phyloP scores from a whole-genome alignment of 2,888 invertebrate species.

The Amphipoea lucens region DNA sequence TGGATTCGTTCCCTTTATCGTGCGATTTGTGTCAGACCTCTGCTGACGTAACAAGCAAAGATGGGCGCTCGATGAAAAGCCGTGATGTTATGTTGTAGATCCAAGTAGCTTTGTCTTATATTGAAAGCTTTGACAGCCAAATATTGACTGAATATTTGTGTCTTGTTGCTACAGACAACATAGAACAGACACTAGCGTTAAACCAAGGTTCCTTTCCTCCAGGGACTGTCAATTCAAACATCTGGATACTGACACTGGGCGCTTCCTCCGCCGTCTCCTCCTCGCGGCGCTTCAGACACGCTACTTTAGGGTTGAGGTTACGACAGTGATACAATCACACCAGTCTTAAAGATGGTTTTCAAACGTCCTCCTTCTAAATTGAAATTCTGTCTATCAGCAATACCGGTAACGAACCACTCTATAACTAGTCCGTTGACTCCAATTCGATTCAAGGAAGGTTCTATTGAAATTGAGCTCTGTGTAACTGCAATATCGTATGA shows the following conservation, averaged over 20 bases:
- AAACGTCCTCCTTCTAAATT: conserved; percentile 16
- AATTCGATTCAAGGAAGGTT: conserved; percentile 37
- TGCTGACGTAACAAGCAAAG: conserved; percentile 37
- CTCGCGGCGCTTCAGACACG: conserved; percentile 98
- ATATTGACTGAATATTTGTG: conserved; percentile 9
- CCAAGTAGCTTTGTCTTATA: conserved; percentile 5
- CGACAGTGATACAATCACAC: conserved; percentile 80
- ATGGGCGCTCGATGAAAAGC: conserved; percentile 16
- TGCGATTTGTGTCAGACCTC: conserved; percentile 43
- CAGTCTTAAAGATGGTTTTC: conserved; percentile 2
- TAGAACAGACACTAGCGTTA: not conserved
- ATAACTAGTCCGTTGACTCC: conserved; percentile 38
- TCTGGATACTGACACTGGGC: conserved; percentile 81
- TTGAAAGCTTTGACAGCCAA: conserved; percentile 16
- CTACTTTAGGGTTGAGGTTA: conserved; percentile 99
- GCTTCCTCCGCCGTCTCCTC: conserved; percentile 98
- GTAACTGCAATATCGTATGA: conserved; percentile 52
- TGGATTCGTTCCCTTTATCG: conserved; percentile 37
- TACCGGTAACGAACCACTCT: conserved; percentile 25
- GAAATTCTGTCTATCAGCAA: conserved; percentile 13
- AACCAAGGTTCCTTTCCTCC: not conserved
- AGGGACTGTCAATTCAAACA: conserved; percentile 16
- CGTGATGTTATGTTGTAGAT: conserved; percentile 17
- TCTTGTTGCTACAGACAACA: conserved; percentile 3
- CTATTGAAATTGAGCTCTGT: conserved; percentile 45